Evolutionary conservation across 2,888 invertebrate genomes (phyloP), one percentile per base, ranked within the genome.

Genomic region (Helleia helle): DNA sequence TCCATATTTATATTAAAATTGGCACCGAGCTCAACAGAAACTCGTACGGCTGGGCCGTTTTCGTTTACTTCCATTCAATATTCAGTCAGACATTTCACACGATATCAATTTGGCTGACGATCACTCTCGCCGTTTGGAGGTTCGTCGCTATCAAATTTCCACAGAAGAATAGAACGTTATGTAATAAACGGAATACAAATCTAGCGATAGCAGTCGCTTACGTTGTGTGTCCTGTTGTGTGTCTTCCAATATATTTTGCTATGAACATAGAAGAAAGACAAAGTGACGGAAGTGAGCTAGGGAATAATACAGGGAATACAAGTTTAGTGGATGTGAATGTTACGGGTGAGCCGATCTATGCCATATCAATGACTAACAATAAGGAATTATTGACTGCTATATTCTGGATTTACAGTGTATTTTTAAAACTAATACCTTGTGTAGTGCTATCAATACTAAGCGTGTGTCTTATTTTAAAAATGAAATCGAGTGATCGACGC

Each of bases 391-490:
- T 90, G 47, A 89, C 87, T 38, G 87, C 93, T 12, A 96, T 95
- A 71, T 94, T 95, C 66, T 95, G 94, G 91, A 91, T 96, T 56
- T 97, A 97, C 74, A 93, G 96, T 65, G 94, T 96, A 25, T 90
- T 97, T 44, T 91, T 97, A 53, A 97, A 97, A 77, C 84, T 97
- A 38, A 91, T 96, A 55, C 97, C 97, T 0, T 97, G 97, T 71
- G 85, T 94, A 58, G 90, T 94, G 18, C 75, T 97, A 37, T 96
- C 96, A 0, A 89, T 94, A 55, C 81, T 95, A 50, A 94, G 93
- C 64, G 86, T 92, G 38, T 87, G 91, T 51, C 76, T 95, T 43
- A 93, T 95, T 47, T 74, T 89, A 47, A 94, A 94, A 39, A 81
- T 95, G 61, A 84, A 94, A 55, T 93, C 93, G 47, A 93, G 94